These are phyloP conservation scores for Fabriciana adippe DNA, from an alignment of 2,888 invertebrate species.

Conservation along the genomic window DNA sequence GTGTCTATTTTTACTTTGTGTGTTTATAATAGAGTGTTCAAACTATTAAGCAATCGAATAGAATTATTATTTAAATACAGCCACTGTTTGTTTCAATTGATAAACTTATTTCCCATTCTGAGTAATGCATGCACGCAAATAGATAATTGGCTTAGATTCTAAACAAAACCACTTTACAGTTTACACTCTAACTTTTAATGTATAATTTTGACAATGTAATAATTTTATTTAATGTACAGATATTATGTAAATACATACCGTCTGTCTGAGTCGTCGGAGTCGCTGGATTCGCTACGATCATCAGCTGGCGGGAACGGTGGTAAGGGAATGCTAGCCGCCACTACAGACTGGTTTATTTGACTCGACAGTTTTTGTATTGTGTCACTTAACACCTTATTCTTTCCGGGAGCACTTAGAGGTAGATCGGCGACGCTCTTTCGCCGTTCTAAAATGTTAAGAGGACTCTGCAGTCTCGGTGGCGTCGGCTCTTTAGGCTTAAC, in stretches of 20 bases:
- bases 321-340: slow-evolving; percentile 59
- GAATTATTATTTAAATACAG: too few species aligned
- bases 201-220: not conserved
- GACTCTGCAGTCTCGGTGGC: slow-evolving; percentile 66
- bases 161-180: too few species aligned
- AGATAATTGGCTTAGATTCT: too few species aligned
- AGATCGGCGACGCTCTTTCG: slow-evolving; percentile 73
- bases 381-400: slow-evolving; percentile 83
- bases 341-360: slow-evolving; percentile 75
- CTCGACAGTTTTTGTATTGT: slow-evolving; percentile 84
- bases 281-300: slow-evolving; percentile 72
- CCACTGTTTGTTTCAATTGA: too few species aligned
- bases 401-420: slow-evolving; percentile 64
- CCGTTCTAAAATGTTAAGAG: slow-evolving; percentile 66
- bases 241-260: slow-evolving; percentile 52
- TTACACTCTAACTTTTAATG: not conserved
- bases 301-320: slow-evolving; percentile 62
- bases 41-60: too few species aligned
- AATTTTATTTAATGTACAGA: not conserved
- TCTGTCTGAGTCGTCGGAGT: slow-evolving; percentile 75
- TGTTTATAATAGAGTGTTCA: too few species aligned
- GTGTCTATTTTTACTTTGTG: too few species aligned
- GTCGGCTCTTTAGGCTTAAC: slow-evolving; percentile 62
- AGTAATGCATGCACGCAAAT: too few species aligned
- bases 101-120: too few species aligned